Base-by-base conservation (phyloP, 1,140 invertebrate genomes). In the Eriocheir sinensis region DNA sequence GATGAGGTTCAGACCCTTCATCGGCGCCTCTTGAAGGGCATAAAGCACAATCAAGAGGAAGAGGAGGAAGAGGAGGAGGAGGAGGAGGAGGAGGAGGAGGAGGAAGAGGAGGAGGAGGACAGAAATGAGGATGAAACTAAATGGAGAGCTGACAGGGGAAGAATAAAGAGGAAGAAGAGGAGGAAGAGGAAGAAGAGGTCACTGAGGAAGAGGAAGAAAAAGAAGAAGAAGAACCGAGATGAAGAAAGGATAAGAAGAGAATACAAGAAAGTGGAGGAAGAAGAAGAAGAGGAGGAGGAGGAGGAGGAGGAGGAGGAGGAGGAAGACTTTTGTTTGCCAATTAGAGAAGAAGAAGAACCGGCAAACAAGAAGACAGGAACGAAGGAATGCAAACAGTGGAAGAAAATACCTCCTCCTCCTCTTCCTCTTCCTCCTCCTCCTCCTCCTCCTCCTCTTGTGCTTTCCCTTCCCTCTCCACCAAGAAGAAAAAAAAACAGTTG, bases 291-390 rank as follows among this genome's bases (percentile, higher is more conserved):
- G 60, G 21, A 72, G 60, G 27, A 72, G 60, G 60, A 72, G 60
- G 60, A 72, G 60, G 60, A 72, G 60, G 53, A 60, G 53, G 27
- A 15, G 44, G 15, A 48, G 44, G 48, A 53, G 21, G 48, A 53
- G 48, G 48, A 53, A 21, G 12, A n/a, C 21, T 72, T 72, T 21
- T 72, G 60, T 72, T 72, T 72, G 60, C 60, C 60, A 72, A 72
- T 72, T 72, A 72, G 60, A 72, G 60, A 72, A 72, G 12, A 72
- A 72, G 60, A 72, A 72, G 60, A 72, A 72, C 60, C 27, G n/a
- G 60, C 60, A 72, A 72, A 72, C 60, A 72, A n/a, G n/a, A 12
- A 72, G 60, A 72, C 60, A 72, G 21, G 60, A n/a, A 72, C 6
- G 60, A 72, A 72, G 60, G 27, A 72, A 72, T 72, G 21, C 60